phyloP scores from a whole-genome alignment of 2,888 invertebrate species.

The Cheilosia vernalis region DNA sequence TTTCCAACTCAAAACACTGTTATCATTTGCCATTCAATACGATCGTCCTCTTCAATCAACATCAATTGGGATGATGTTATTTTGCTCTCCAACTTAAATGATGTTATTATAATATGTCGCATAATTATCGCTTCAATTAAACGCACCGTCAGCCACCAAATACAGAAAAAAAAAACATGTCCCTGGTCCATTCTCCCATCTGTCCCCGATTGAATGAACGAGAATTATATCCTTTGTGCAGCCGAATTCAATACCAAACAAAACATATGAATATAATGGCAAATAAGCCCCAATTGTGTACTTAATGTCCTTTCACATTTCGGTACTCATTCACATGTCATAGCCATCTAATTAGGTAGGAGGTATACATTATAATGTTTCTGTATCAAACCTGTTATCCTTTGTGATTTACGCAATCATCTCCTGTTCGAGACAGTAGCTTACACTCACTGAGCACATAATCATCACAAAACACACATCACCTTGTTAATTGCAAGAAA shows the following conservation, averaged over 20 bases:
- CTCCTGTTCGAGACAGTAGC: conserved; percentile 18
- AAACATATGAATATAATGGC: conserved; percentile 5
- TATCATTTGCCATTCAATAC: conserved; percentile 25
- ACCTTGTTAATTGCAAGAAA: conserved; percentile 41
- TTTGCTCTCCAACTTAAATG: not conserved
- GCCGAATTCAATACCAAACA: conserved; percentile 56
- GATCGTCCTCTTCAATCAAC: conserved; percentile 58
- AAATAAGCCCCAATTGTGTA: conserved; percentile 36
- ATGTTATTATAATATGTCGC: conserved; percentile 12
- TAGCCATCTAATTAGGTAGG: conserved; percentile 41
- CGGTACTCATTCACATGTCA: conserved; percentile 10
- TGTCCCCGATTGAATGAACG: conserved; percentile 4
- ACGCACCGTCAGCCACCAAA: conserved; percentile 65
- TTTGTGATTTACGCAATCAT: conserved; percentile 25
- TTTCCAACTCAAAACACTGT: conserved; percentile 10
- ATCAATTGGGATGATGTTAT: conserved; percentile 51
- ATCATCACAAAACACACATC: conserved; percentile 22
- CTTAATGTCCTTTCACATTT: conserved; percentile 33
- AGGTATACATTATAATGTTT: conserved; percentile 8
- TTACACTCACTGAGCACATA: conserved; percentile 28
- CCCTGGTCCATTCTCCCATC: not conserved
- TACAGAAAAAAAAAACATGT: conserved; percentile 5
- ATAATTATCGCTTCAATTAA: conserved; percentile 66
- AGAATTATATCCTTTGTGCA: conserved; percentile 50
- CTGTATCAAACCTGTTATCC: conserved; percentile 71